Percentiles rank a stretch among this genome's conserved stretches.
Evolutionary conservation across 2,113 vertebrate species (phyloP).

Genomic region (Urocitellus parryii): DNA sequence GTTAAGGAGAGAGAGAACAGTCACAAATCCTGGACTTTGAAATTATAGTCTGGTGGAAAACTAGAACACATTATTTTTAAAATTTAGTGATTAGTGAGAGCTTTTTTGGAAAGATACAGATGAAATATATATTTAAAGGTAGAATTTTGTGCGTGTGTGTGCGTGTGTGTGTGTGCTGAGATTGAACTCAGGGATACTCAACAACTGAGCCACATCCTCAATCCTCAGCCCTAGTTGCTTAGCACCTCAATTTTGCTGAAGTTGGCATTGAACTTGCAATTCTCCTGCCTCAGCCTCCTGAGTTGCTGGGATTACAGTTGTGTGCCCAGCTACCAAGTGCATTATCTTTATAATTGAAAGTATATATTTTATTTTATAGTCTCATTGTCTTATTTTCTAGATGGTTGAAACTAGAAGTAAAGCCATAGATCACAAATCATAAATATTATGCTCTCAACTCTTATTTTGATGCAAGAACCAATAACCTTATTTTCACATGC

Average conservation of each 20-base stretch:
- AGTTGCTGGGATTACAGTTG: too few relatives aligned
- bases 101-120: background rate
- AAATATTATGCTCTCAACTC: background rate
- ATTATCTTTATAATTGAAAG: constrained; percentile 39
- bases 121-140: too few relatives aligned
- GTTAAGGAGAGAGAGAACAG: background rate
- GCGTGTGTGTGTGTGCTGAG: too few relatives aligned
- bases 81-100: background rate
- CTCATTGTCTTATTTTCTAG: constrained; percentile 22
- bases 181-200: too few relatives aligned
- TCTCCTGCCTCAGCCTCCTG: too few relatives aligned
- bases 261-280: too few relatives aligned
- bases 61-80: background rate
- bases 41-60: background rate
- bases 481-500: background rate
- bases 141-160: too few relatives aligned
- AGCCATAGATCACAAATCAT: background rate
- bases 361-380: constrained; percentile 31
- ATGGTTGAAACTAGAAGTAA: background rate
- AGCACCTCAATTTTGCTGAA: too few relatives aligned
- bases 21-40: background rate
- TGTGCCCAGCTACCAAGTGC: background rate
- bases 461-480: constrained; percentile 51
- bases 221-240: too few relatives aligned
- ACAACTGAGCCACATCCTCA: too few relatives aligned